Conservation (phyloP, 2,888 invertebrate genomes). For the Heteromyza rotundicornis region DNA sequence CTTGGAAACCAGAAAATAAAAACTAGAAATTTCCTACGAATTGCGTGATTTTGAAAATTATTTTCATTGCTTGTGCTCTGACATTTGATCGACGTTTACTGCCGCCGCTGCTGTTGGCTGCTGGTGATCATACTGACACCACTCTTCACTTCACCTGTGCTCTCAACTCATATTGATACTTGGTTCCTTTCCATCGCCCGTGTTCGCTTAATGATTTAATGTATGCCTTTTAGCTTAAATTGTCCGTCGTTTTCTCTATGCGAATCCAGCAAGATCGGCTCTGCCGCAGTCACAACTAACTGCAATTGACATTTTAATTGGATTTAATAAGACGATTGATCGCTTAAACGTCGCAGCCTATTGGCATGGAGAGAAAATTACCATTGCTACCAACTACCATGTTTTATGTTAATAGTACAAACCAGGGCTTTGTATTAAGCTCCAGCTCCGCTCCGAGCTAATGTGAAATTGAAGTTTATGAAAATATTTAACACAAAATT, state of each 20-base stretch:
- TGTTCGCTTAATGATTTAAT: no score
- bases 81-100: constrained; percentile 58
- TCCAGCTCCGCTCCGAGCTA: no score
- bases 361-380: constrained; percentile 1
- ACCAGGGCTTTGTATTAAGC: not conserved
- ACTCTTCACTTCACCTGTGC: not conserved
- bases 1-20: not conserved
- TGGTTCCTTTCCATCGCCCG: no score
- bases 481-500: no score
- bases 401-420: not conserved
- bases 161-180: not conserved
- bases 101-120: constrained; percentile 49
- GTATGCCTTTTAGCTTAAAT: no score
- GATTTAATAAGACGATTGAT: constrained; percentile 47
- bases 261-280: constrained; percentile 10
- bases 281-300: constrained; percentile 31
- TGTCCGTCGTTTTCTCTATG: no score
- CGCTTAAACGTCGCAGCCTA: constrained; percentile 37
- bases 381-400: not conserved
- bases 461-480: no score
- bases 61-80: constrained; percentile 33
- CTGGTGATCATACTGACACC: constrained; percentile 10
- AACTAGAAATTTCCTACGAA: not conserved
- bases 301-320: constrained; percentile 55
- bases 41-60: not conserved